phyloP scores from a whole-genome alignment of 1,140 invertebrate genomes.

The Battus philenor region DNA sequence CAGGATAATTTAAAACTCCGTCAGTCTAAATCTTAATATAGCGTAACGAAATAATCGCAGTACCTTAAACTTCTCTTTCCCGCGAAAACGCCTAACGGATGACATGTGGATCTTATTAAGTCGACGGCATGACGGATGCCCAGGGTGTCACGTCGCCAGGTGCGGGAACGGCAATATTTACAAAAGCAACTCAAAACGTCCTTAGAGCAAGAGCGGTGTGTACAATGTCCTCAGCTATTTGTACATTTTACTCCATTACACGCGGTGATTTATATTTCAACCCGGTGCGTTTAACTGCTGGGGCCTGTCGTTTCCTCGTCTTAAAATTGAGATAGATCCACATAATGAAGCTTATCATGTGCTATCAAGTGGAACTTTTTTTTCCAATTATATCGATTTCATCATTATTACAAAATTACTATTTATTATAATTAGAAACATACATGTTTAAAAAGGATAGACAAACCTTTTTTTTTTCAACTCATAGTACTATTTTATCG shows the following conservation, averaged over 20 bases:
- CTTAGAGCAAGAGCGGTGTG: slow-evolving; percentile 21
- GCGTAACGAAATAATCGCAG: slow-evolving; percentile 11
- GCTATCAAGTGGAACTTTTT: too few species aligned
- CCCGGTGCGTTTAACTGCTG: slow-evolving; percentile 66
- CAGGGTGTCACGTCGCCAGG: slow-evolving; percentile 31
- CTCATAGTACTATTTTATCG: too few species aligned
- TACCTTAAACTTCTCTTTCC: slow-evolving; percentile 26
- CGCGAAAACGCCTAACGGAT: slow-evolving; percentile 35
- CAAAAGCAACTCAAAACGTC: slow-evolving; percentile 28
- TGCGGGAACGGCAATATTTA: slow-evolving; percentile 26
- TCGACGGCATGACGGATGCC: slow-evolving; percentile 52
- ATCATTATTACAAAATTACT: too few species aligned
- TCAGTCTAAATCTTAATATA: not conserved
- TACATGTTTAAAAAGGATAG: too few species aligned
- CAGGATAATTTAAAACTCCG: not conserved
- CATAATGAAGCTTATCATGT: slow-evolving; percentile 29
- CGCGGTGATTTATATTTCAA: slow-evolving; percentile 58
- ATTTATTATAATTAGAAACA: too few species aligned
- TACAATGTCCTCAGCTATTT: slow-evolving; percentile 37
- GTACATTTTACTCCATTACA: slow-evolving; percentile 65
- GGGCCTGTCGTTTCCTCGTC: slow-evolving; percentile 62
- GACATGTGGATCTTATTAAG: slow-evolving; percentile 55
- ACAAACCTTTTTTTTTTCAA: too few species aligned
- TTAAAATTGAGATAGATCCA: slow-evolving; percentile 73
- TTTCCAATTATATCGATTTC: too few species aligned